Evolutionary conservation across 2,797 vertebrate genomes (phyloP), one percentile per base, ranked within the genome.

Genomic region (Gastrophryne carolinensis): DNA sequence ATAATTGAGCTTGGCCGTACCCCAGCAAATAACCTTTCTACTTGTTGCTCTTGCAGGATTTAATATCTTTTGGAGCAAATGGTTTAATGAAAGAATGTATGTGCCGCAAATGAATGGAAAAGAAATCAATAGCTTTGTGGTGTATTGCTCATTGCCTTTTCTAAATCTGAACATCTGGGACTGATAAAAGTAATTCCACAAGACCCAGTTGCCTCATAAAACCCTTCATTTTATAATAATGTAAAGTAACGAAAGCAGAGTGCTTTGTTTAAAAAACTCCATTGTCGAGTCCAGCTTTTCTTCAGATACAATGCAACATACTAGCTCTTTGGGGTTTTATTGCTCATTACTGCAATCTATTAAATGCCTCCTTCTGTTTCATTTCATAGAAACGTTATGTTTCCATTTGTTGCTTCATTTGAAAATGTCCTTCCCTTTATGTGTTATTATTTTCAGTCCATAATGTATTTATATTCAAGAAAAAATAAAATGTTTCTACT

Each of bases 191-290:
- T 41, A 41, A 61, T 23, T 39, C 32, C 21, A 60, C 72, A 58
- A 65, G 60, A 56, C 29, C 49, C 75, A 65, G 39, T 78, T 72
- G 52, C 34, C 53, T 66, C 61, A 78, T 78, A 72, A 78, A 72
- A 60, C 53, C 9, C 30, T 52, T 77, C 39, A 71, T 72, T 72
- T 66, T 49, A 66, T 78, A 78, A 72, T 78, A 78, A 78, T 72
- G 68, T 72, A 66, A 50, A 50, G 61, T 78, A 66, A 65, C 39
- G 60, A 50, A 65, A 60, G 21, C 26, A 32, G 54, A 70, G 61
- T 32, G 56, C 24, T 66, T 78, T 60, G 32, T 52, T 72, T 78
- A 72, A 72, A 58, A 72, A 32, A 41, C 68, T 58, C n/a, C 75
- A 64, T 37, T 39, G 21, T 52, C 17, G 30, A 66, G 75, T 66